These are phyloP conservation scores for Cryptoblepharus egeriae DNA, from an alignment of 2,797 vertebrate genomes.

Conservation along the genomic window DNA sequence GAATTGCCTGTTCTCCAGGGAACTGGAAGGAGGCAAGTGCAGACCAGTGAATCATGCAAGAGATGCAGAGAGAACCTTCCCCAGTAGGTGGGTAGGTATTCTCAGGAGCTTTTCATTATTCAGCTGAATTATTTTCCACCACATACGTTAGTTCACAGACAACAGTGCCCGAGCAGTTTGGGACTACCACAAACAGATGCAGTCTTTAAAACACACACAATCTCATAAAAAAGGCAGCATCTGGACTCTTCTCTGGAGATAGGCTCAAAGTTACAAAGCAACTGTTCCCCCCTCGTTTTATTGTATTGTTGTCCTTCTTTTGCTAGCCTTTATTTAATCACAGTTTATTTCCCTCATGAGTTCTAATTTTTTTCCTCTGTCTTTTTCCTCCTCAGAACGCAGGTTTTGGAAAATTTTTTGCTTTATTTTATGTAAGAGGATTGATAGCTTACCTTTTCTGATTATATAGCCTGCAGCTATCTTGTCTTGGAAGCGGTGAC, in stretches of 20 bases:
- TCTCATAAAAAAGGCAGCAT: slow-evolving; percentile 8
- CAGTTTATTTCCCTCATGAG: slow-evolving; percentile 47
- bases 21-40: background rate
- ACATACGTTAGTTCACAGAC: too few species aligned
- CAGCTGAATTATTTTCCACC: too few species aligned
- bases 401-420: background rate
- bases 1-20: background rate
- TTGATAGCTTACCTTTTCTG: slow-evolving; percentile 30
- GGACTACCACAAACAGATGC: background rate
- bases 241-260: background rate
- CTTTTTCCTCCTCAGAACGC: slow-evolving; percentile 16
- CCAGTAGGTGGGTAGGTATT: background rate
- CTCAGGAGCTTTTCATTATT: background rate
- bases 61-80: too few species aligned
- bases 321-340: slow-evolving; percentile 14
- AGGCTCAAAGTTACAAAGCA: background rate
- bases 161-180: too few species aligned
- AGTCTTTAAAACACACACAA: background rate
- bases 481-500: background rate
- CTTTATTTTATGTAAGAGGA: slow-evolving; percentile 42
- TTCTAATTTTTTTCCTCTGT: background rate
- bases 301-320: slow-evolving; percentile 28
- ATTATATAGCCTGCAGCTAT: slow-evolving; percentile 31
- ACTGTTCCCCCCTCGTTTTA: slow-evolving; percentile 1
- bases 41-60: background rate